phyloP scores from a whole-genome alignment of 2,113 vertebrate species.

The Centropus unirufus region DNA sequence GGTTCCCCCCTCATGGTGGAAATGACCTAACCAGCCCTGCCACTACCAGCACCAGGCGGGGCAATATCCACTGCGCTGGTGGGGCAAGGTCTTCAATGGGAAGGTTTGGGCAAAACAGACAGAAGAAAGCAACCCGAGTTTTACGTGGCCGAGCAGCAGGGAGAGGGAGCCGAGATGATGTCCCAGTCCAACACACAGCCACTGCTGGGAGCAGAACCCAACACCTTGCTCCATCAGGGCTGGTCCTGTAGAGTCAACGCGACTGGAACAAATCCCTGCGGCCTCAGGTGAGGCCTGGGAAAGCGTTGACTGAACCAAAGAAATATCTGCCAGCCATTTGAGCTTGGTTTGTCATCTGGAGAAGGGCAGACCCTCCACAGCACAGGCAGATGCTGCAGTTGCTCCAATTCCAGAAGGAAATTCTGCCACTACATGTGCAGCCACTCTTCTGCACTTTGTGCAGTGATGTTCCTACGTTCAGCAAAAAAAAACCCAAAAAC shows the following conservation, averaged over 20 bases:
- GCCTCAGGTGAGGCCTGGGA: background rate
- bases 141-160: background rate
- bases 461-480: background rate
- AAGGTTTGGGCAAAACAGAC: background rate
- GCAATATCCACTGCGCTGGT: background rate
- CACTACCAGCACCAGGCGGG: background rate
- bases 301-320: background rate
- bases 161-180: background rate
- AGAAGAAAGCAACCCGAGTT: background rate
- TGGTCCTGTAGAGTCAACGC: background rate
- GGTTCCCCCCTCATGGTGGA: background rate
- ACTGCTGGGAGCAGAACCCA: background rate
- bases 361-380: slow-evolving; percentile 28
- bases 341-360: background rate
- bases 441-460: background rate
- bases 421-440: slow-evolving; percentile 1
- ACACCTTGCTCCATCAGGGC: background rate
- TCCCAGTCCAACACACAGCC: background rate
- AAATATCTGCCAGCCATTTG: background rate
- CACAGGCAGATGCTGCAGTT: background rate
- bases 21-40: background rate
- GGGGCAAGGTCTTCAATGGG: background rate
- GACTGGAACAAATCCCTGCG: background rate
- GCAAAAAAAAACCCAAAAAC: background rate
- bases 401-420: background rate